phyloP scores from a whole-genome alignment of 1,140 invertebrate genomes.

The Dryas iulia region DNA sequence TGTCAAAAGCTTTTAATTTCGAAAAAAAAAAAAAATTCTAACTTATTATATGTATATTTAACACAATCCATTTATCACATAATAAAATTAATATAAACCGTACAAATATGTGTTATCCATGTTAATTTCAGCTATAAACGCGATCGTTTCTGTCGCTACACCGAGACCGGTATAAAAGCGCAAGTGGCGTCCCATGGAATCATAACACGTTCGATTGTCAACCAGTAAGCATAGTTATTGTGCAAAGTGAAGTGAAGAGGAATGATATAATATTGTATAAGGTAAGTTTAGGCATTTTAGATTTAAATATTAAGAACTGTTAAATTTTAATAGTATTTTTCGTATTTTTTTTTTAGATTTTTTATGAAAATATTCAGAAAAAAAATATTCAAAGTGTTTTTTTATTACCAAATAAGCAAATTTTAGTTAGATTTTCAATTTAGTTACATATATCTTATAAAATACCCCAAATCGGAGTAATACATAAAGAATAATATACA shows the following conservation, averaged over 20 bases:
- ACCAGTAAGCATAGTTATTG: not conserved
- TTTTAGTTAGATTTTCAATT: no score
- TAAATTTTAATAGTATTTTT: not conserved
- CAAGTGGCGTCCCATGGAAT: not conserved
- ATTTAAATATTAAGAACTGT: not conserved
- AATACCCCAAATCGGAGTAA: no score
- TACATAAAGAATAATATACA: no score
- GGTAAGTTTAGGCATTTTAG: not conserved
- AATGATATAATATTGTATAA: slow-evolving; percentile 1
- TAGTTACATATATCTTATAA: no score
- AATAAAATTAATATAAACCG: no score
- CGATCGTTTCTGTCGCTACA: not conserved
- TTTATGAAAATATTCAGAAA: no score
- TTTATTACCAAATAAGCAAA: no score
- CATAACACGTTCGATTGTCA: not conserved
- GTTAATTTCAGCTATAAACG: not conserved
- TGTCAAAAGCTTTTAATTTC: no score
- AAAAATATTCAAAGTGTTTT: no score
- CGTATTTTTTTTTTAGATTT: not conserved
- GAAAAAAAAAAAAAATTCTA: no score
- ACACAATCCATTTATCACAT: no score
- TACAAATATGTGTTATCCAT: not conserved
- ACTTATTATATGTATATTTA: no score
- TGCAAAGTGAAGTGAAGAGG: not conserved
- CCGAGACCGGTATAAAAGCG: not conserved